Evolutionary conservation across 2,113 vertebrate species (phyloP).

Genomic region (Corvus moneduloides): DNA sequence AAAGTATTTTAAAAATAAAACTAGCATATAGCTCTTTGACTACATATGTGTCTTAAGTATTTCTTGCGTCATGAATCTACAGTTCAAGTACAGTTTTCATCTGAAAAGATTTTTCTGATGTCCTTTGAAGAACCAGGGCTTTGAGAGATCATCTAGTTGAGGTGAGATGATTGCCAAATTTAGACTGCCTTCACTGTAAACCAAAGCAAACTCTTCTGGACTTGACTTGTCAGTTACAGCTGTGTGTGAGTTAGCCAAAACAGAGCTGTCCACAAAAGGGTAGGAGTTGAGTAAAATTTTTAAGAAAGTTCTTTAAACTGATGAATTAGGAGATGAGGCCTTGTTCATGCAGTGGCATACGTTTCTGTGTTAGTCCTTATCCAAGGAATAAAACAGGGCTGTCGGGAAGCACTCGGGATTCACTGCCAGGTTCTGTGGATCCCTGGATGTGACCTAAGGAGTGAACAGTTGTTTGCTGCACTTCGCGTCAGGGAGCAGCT

Average conservation of each 20-base stretch:
- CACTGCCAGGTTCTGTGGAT: background rate
- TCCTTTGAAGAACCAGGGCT: background rate
- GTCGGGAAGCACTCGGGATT: background rate
- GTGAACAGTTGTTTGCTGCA: background rate
- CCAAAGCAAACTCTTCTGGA: background rate
- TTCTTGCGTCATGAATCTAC: background rate
- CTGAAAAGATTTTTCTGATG: background rate
- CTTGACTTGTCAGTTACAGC: background rate
- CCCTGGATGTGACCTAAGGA: background rate
- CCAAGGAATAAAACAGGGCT: background rate
- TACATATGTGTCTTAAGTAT: background rate
- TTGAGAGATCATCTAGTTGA: background rate
- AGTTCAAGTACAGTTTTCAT: background rate
- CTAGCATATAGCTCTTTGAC: background rate
- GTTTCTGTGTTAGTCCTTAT: background rate
- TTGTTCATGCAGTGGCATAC: background rate
- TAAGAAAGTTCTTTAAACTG: background rate
- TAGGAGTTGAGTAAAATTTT: background rate
- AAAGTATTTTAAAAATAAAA: constrained; percentile 61
- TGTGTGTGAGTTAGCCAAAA: background rate
- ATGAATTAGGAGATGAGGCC: background rate
- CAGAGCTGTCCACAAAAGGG: background rate
- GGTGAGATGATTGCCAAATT: background rate
- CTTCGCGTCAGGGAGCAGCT: background rate
- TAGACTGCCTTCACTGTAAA: background rate